Evolutionary conservation across 2,113 vertebrate genomes (phyloP), one percentile per base, ranked within the genome.

Genomic region (Tympanuchus pallidicinctus): DNA sequence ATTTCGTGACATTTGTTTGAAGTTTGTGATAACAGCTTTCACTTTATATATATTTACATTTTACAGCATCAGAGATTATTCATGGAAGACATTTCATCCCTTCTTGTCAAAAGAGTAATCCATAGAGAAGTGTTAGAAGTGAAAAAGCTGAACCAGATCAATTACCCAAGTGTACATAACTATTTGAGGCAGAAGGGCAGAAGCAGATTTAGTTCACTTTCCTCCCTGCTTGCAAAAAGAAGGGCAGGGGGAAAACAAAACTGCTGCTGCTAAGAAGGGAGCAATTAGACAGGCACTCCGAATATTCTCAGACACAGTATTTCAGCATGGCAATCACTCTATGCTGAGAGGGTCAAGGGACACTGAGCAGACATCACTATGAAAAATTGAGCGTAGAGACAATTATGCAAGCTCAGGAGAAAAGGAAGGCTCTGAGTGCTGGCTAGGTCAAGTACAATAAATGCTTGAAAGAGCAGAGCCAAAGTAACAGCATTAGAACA

Each of bases 31-130:
- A 90, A 76, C 56, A 84, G 86, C 70, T 94, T 95, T 90, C 2
- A 1, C 48, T 89, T 95, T 92, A 91, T 27, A 40, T 56, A 30
- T 63, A 94, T 91, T 92, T 96, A 92, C 32, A 88, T 91, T 88
- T 81, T 74, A 48, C 43, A 92, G 75, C 48, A 90, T 81, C 73
- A 80, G 56, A 82, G 17, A 70, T 63, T 90, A 67, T 80, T 89
- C n/a, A 47, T 48, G 65, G 72, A 92, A 92, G 72, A 88, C n/a
- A 45, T 71, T 92, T 93, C 43, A 84, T 66, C 57, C 48, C 27
- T 82, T 69, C 57, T 36, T 65, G 48, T 83, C 69, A 59, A 90
- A 80, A 75, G 20, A 2, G 67, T 38, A 92, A 88, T 32, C 40
- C 50, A 60, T 11, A 85, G 21, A 86, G 79, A 78, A 92, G 38